Conservation (phyloP, 2,888 invertebrate genomes). For the Neria commutata region DNA sequence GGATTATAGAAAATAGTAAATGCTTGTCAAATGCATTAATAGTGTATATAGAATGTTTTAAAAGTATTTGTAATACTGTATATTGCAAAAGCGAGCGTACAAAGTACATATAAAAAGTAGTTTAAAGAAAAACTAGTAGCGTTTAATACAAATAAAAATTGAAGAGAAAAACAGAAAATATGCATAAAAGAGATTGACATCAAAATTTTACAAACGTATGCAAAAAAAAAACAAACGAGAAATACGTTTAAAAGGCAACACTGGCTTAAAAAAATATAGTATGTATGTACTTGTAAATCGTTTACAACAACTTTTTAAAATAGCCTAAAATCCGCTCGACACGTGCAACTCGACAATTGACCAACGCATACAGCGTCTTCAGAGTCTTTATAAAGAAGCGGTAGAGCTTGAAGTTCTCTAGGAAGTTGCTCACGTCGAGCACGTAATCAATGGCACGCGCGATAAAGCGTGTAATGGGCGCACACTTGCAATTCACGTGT, state of each 20-base stretch:
- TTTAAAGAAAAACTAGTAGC: too few species aligned
- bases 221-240: too few species aligned
- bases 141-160: conserved; percentile 10
- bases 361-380: conserved; percentile 48
- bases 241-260: neutral
- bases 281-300: neutral
- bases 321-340: conserved; percentile 32
- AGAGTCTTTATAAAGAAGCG: conserved; percentile 53
- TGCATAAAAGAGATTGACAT: neutral
- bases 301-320: conserved; percentile 16
- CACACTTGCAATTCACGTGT: conserved; percentile 53
- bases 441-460: conserved; percentile 57
- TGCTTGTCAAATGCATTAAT: conserved; percentile 51
- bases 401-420: conserved; percentile 56
- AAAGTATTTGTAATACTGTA: conserved; percentile 1
- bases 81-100: neutral
- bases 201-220: neutral
- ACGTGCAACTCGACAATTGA: conserved; percentile 49
- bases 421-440: conserved; percentile 54
- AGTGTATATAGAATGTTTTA: neutral
- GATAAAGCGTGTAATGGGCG: conserved; percentile 60
- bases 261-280: neutral
- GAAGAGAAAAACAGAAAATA: neutral
- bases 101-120: conserved; percentile 2
- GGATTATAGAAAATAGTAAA: conserved; percentile 26